Base-by-base conservation (phyloP, 2,113 vertebrate species). In the Morone saxatilis region DNA sequence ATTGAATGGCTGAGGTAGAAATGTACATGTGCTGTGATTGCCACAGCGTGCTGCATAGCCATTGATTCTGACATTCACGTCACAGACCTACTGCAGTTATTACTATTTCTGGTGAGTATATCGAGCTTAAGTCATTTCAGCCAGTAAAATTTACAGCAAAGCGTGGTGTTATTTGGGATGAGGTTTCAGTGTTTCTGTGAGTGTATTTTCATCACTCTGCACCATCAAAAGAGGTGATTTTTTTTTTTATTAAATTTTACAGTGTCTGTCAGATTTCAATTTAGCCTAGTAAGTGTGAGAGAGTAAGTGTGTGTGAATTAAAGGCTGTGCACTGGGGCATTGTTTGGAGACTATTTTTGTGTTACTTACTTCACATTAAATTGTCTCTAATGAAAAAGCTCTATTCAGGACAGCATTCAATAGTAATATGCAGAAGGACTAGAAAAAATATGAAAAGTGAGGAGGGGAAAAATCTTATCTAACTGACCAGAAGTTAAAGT, bases 1-100 rank as follows among this genome's bases (percentile, higher is more conserved):
- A 91, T 83, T 88, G 90, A 89, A 78, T 61, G 79, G 75, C 77
- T 54, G 45, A 38, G 53, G 74, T 54, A 71, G 51, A 76, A 86
- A 54, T 71, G 76, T 78, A 31, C 68, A 71, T 75, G 72, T 56
- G 76, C 72, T 74, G 47, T 82, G 76, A 88, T 82, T 84, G 80
- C 72, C 56, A 76, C 82, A 73, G 60, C 17, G 43, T 61, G 70
- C 88, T 54, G 63, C 62, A 71, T 13, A 71, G 31, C n/a, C 25
- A 65, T 41, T 56, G 71, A 83, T 83, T 87, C 74, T 19, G 50
- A 74, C 63, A 73, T 82, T 83, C 41, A 70, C 48, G 7, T 78
- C 68, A 71, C 60, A 45, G 80, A 72, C 68, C 68, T 69, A 20
- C 78, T 62, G 59, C 50, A 72, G 54, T 43, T 38, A 12, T 85